phyloP scores from a whole-genome alignment of 2,797 vertebrate species.

The Bovichtus variegatus region DNA sequence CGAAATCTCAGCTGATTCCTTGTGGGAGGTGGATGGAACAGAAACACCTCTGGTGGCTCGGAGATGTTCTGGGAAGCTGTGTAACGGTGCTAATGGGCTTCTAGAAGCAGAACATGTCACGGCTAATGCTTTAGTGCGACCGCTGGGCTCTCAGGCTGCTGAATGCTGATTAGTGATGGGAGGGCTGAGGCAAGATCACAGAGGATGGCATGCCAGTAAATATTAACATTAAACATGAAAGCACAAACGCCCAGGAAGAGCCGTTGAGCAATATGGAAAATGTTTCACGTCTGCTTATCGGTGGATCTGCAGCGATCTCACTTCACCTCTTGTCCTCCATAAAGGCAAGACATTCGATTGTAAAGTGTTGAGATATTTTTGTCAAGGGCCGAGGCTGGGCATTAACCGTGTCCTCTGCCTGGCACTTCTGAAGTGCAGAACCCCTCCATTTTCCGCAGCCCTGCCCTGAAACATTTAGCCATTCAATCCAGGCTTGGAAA shows the following conservation, averaged over 20 bases:
- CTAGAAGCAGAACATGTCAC: slow-evolving; percentile 56
- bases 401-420: slow-evolving; percentile 48
- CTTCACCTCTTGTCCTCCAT: slow-evolving; percentile 67
- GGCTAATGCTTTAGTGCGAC: slow-evolving; percentile 62
- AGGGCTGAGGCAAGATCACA: slow-evolving; percentile 19
- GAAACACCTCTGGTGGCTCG: slow-evolving; percentile 23
- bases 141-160: slow-evolving; percentile 37
- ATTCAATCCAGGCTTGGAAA: slow-evolving; percentile 33
- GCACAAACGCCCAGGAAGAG: slow-evolving; percentile 11
- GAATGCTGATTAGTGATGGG: slow-evolving; percentile 70
- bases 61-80: slow-evolving; percentile 35
- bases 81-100: slow-evolving; percentile 55
- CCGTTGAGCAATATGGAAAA: slow-evolving; percentile 15
- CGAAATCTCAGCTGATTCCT: slow-evolving; percentile 34
- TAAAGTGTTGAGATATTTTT: slow-evolving; percentile 72
- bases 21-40: slow-evolving; percentile 37
- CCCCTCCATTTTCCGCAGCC: slow-evolving; percentile 42
- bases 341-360: slow-evolving; percentile 53
- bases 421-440: slow-evolving; percentile 43
- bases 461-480: slow-evolving; percentile 43
- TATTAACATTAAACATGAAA: slow-evolving; percentile 7
- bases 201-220: slow-evolving; percentile 45
- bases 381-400: slow-evolving; percentile 46
- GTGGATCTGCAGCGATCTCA: slow-evolving; percentile 38
- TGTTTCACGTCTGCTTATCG: slow-evolving; percentile 41